Evolutionary conservation across 2,113 vertebrate species (phyloP).

Genomic region (Hoplias malabaricus): DNA sequence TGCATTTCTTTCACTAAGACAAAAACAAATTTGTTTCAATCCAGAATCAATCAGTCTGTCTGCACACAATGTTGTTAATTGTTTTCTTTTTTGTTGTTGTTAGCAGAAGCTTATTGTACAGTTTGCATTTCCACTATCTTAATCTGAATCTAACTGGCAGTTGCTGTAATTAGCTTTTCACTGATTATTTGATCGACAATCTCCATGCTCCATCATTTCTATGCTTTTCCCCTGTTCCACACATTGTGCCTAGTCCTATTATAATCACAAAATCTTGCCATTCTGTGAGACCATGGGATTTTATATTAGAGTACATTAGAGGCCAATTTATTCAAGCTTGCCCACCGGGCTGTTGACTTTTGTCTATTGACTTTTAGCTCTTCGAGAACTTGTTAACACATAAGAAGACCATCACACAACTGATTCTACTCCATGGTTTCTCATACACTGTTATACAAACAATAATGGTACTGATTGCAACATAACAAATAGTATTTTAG

Average conservation of each 20-base stretch:
- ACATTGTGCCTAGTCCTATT: not conserved
- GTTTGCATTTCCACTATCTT: not conserved
- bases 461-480: too few species aligned
- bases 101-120: not conserved
- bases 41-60: not conserved
- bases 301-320: not conserved
- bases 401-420: too few species aligned
- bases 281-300: not conserved
- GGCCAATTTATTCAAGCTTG: not conserved
- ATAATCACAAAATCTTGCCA: not conserved
- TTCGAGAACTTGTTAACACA: too few species aligned
- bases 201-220: not conserved
- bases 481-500: too few species aligned
- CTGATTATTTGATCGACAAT: not conserved
- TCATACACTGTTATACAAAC: too few species aligned
- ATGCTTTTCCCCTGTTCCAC: not conserved
- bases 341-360: not conserved
- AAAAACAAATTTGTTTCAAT: not conserved
- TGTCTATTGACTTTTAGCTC: too few species aligned
- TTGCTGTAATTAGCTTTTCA: not conserved
- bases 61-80: not conserved
- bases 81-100: not conserved
- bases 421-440: too few species aligned
- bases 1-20: not conserved
- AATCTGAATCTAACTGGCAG: not conserved